Base-by-base conservation (phyloP, 2,888 invertebrate genomes). In the Nemoura dubitans region DNA sequence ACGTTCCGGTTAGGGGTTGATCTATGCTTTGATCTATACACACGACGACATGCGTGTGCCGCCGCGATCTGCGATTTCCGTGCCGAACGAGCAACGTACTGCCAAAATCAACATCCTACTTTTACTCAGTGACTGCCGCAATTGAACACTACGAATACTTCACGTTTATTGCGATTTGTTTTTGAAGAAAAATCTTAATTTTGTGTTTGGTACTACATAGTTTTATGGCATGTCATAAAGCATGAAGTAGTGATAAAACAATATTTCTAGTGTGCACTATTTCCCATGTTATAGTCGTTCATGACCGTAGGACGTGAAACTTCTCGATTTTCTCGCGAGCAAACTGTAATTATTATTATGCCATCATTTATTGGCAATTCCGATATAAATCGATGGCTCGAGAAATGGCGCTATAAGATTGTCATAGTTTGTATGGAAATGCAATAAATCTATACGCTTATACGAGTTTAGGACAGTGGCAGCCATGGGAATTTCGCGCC, bases 281-380 rank as follows among this genome's bases (percentile, higher is more conserved):
- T 21, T 59, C 59, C 59, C 59, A 59, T 59, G 59, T 3, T 36
- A n/a, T n/a, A n/a, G 5, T 7, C 59, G 59, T 59, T 59, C 59
- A 21, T 59, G 59, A 59, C 14, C 59, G 14, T 59, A 14, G 59
- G 59, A 21, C 14, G 59, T 21, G 14, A 3, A 7, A 21, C 59
- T 59, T 21, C 59, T 59, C 59, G 1, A 59, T 59, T 59, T 59
- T 21, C 59, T 14, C 59, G 59, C 36, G 3, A 14, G 59, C 59
- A 59, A 59, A 59, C 59, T 59, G 21, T 59, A 59, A 59, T 59
- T 59, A 59, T 59, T 59, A 59, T 21, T 3, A 59, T 21, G 59
- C 59, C 21, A 59, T 59, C 59, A 59, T 59, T 59, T 59, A 59
- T 59, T 59, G 59, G 59, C 59, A 59, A 59, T 59, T 59, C 59